Percentiles rank a stretch among this genome's conserved stretches.
Evolutionary conservation across 2,888 invertebrate genomes (phyloP).

Genomic region (Iphiclides podalirius): DNA sequence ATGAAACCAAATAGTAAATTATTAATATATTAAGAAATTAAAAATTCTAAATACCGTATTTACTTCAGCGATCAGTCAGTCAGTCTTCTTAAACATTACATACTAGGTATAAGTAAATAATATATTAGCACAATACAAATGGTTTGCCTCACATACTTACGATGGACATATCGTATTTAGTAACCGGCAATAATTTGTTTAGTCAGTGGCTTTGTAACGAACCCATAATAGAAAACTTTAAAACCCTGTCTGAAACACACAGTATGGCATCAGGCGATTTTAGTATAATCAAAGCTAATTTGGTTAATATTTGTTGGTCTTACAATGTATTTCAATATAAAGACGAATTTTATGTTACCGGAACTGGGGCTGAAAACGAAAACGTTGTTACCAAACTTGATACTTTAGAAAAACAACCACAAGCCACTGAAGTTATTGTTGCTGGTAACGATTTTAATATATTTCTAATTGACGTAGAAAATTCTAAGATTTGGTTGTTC

Average conservation of each 20-base stretch:
- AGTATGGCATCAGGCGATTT: constrained; percentile 27
- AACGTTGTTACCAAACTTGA: constrained; percentile 42
- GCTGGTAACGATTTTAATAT: constrained; percentile 59
- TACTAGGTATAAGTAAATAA: too few species aligned
- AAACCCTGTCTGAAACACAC: constrained; percentile 28
- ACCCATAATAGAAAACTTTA: constrained; percentile 42
- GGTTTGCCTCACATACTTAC: too few species aligned
- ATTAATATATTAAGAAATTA: too few species aligned
- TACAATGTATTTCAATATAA: constrained; percentile 56
- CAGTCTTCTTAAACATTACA: too few species aligned
- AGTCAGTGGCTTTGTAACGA: constrained; percentile 58
- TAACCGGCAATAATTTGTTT: constrained; percentile 65
- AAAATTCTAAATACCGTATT: too few species aligned
- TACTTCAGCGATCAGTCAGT: too few species aligned
- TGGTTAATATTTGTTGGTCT: constrained; percentile 58
- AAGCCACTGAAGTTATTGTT: constrained; percentile 34
- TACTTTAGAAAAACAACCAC: constrained; percentile 40
- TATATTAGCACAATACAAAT: too few species aligned
- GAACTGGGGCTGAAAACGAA: constrained; percentile 49
- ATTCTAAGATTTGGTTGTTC: constrained; percentile 43
- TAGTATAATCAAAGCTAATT: constrained; percentile 32
- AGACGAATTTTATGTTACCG: constrained; percentile 48
- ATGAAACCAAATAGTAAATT: too few species aligned
- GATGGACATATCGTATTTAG: too few species aligned
- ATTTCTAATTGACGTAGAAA: constrained; percentile 40